Percentiles rank a stretch among this genome's conserved stretches.
Conservation (phyloP, 2,797 vertebrate species). For the Pseudocheirus occidentalis region DNA sequence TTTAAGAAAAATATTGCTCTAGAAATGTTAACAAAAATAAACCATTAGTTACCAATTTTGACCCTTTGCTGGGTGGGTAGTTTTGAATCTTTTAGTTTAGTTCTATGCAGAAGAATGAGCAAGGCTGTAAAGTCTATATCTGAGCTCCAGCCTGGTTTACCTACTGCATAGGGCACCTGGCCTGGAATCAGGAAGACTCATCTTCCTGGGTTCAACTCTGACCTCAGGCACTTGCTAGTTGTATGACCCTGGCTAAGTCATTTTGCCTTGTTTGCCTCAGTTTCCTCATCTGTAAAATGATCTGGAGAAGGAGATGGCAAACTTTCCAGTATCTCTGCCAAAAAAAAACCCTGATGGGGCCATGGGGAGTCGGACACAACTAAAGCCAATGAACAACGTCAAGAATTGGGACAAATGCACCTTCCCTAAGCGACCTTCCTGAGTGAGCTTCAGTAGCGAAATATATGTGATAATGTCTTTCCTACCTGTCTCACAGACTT, state of each 20-base stretch:
- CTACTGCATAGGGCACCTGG: background rate
- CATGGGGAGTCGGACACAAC: accelerated
- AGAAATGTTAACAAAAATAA: background rate
- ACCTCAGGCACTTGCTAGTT: background rate
- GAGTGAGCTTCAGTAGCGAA: background rate
- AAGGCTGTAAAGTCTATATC: background rate
- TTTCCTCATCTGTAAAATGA: conserved; percentile 9
- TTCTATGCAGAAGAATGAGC: background rate
- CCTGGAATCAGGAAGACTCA: accelerated
- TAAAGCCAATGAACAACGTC: background rate
- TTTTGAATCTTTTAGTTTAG: background rate
- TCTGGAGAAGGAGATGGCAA: background rate
- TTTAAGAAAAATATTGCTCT: background rate
- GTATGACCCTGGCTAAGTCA: background rate
- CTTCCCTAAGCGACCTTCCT: background rate
- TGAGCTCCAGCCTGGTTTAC: background rate
- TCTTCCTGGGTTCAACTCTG: background rate
- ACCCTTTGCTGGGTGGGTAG: background rate
- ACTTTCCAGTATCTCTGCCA: background rate
- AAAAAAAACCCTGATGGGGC: background rate
- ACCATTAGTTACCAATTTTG: background rate
- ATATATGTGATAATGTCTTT: background rate
- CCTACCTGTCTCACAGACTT: background rate
- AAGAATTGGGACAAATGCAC: background rate
- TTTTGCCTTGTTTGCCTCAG: background rate